Conservation (phyloP, 2,888 invertebrate genomes). For the Lepidochitona cinerea region DNA sequence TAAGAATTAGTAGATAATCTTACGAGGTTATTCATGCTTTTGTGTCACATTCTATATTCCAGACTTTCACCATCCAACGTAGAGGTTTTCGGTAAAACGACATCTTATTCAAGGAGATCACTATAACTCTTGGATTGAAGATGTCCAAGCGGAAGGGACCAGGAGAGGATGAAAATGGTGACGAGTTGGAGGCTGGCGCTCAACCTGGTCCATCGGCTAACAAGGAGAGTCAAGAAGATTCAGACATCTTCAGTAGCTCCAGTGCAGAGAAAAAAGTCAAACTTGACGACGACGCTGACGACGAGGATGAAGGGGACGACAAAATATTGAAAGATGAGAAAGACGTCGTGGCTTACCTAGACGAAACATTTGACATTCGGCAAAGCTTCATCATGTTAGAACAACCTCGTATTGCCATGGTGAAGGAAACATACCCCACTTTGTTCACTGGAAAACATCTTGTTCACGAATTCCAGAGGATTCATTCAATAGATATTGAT, state of each 20-base stretch:
- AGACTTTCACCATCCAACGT: too few relatives aligned
- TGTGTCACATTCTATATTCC: too few relatives aligned
- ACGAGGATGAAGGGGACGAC: not conserved
- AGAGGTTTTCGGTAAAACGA: too few relatives aligned
- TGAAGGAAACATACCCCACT: conserved; percentile 55
- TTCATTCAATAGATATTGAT: conserved; percentile 59
- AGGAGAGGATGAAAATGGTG: not conserved
- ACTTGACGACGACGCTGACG: not conserved
- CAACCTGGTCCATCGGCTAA: not conserved
- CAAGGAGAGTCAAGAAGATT: not conserved
- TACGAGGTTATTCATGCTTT: too few relatives aligned
- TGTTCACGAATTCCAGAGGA: conserved; percentile 57
- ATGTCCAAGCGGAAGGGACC: not conserved
- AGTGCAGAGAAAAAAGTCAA: not conserved
- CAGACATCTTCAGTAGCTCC: not conserved
- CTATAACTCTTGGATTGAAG: not conserved
- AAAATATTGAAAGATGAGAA: conserved; percentile 28
- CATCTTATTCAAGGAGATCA: too few relatives aligned
- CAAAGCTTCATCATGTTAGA: conserved; percentile 58
- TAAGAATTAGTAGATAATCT: too few relatives aligned
- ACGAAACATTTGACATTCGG: conserved; percentile 58
- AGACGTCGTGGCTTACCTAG: conserved; percentile 54
- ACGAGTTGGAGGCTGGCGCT: not conserved
- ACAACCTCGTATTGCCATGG: conserved; percentile 53
- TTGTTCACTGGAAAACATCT: conserved; percentile 59